Conservation (phyloP, 35 echinoderm and acorn worm species). For the Heliocidaris tuberculata region DNA sequence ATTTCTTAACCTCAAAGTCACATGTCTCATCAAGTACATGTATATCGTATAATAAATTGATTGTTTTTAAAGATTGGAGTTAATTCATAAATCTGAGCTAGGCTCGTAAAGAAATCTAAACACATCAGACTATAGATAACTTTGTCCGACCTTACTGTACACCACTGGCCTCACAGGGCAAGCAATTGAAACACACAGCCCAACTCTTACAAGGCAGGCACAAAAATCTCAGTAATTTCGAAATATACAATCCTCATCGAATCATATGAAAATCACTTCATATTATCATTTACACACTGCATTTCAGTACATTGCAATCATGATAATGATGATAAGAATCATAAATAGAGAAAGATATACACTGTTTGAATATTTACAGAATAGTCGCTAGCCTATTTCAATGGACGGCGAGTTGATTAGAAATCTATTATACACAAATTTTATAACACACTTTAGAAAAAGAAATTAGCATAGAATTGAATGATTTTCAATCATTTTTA, state of each 20-base stretch:
- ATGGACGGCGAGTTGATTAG: conserved; percentile 8
- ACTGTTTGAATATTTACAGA: not conserved
- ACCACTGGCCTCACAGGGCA: not conserved
- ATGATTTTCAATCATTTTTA: not conserved
- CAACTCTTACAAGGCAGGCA: not conserved
- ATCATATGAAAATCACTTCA: not conserved
- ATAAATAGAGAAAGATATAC: not conserved
- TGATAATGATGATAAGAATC: not conserved
- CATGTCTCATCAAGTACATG: not conserved
- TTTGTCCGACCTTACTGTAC: not conserved
- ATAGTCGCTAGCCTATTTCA: not conserved
- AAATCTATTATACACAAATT: not conserved
- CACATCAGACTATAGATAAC: not conserved
- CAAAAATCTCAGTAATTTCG: not conserved
- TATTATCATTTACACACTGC: not conserved
- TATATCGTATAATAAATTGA: not conserved
- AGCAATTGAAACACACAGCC: not conserved
- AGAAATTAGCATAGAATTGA: not conserved
- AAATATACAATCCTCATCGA: not conserved
- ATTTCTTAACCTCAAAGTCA: not conserved
- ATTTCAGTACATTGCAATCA: not conserved
- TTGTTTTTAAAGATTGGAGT: not conserved
- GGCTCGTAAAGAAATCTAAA: too few species aligned
- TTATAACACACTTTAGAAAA: not conserved
- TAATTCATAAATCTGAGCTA: too few species aligned